Evolutionary conservation across 2,888 invertebrate genomes (phyloP).

Genomic region (Lycocerus yunnanus): DNA sequence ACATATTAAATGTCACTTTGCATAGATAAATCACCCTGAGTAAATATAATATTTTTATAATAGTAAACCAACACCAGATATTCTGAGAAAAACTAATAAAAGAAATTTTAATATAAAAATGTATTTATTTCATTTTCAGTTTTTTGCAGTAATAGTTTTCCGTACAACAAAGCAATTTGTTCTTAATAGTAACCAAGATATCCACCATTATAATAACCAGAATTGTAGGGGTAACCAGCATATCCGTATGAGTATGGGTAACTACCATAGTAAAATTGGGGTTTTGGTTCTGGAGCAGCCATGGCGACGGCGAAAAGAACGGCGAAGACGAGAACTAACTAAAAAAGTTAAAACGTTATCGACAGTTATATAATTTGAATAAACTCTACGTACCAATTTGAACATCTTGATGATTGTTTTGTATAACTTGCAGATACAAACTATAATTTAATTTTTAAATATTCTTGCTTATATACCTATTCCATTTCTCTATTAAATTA

Average conservation of each 20-base stretch:
- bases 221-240: slow-evolving; percentile 2
- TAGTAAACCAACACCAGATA: too few relatives aligned
- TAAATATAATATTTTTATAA: too few relatives aligned
- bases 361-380: neutral
- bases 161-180: neutral
- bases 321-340: slow-evolving; percentile 30
- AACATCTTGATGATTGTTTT: slow-evolving; percentile 11
- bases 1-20: too few relatives aligned
- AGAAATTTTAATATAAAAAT: neutral
- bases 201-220: neutral
- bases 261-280: slow-evolving; percentile 12
- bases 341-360: neutral
- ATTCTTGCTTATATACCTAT: neutral
- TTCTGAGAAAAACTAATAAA: too few relatives aligned
- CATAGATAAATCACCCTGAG: too few relatives aligned
- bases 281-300: slow-evolving; percentile 31
- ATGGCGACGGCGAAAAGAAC: slow-evolving; percentile 31
- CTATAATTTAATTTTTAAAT: neutral
- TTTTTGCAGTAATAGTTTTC: neutral
- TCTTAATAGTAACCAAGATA: neutral
- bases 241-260: slow-evolving; percentile 7
- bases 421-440: slow-evolving; percentile 8
- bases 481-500: neutral
- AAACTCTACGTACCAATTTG: slow-evolving; percentile 14
- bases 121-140: neutral